Evolutionary conservation across 2,797 vertebrate species (phyloP).

Genomic region (Amazonetta brasiliensis): DNA sequence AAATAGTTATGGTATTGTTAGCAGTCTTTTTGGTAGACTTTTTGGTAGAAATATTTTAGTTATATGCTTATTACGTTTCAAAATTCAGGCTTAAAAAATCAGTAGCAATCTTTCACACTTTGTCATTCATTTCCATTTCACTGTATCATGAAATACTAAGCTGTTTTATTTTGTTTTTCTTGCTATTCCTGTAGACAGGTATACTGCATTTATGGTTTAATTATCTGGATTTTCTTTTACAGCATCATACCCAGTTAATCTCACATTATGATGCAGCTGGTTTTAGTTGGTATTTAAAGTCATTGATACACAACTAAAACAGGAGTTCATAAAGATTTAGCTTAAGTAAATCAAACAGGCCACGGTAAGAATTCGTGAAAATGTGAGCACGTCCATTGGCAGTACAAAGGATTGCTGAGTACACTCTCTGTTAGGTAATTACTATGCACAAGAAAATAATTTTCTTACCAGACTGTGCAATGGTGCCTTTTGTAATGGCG

Average conservation of each 20-base stretch:
- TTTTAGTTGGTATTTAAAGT: slow-evolving; percentile 23
- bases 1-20: background rate
- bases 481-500: background rate
- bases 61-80: background rate
- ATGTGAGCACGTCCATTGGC: background rate
- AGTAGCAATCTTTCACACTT: background rate
- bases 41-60: background rate
- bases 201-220: background rate
- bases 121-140: background rate
- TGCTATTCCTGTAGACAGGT: background rate
- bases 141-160: background rate
- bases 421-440: background rate
- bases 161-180: background rate
- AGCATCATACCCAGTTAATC: background rate
- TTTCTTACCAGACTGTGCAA: background rate
- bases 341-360: background rate
- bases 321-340: background rate
- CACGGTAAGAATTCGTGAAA: background rate
- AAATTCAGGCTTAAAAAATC: background rate
- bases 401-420: background rate
- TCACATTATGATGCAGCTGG: background rate
- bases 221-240: background rate
- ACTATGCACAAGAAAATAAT: background rate
- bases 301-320: background rate
- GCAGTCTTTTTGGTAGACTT: no score